Percentiles rank a stretch among this genome's conserved stretches.
These are phyloP conservation scores for Aleiodes testaceus DNA, from an alignment of 2,888 invertebrate species.

Conservation along the genomic window DNA sequence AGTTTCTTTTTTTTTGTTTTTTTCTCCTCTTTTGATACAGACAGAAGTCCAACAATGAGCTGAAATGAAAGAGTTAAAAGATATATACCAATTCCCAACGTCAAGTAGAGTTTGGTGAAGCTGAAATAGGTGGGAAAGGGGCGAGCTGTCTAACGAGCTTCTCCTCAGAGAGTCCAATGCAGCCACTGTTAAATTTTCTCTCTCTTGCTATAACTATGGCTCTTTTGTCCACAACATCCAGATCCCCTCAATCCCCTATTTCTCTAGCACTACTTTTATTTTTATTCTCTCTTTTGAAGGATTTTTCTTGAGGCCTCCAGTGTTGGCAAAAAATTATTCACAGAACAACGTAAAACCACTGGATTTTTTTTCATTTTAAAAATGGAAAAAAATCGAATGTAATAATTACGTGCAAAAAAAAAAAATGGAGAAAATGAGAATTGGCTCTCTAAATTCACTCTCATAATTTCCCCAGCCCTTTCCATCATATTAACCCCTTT, in stretches of 20 bases:
- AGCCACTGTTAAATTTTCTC: constrained; percentile 58
- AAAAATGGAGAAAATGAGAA: no score
- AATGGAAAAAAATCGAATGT: no score
- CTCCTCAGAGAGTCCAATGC: constrained; percentile 39
- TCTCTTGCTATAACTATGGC: constrained; percentile 43
- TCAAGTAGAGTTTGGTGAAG: constrained; percentile 39
- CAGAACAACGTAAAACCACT: no score
- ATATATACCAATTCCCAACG: constrained; percentile 27
- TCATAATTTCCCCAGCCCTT: neutral
- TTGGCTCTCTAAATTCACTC: neutral
- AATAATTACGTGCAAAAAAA: no score
- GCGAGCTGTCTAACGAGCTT: constrained; percentile 41
- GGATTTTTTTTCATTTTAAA: no score
- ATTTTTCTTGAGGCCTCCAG: neutral
- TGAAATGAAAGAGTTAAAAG: constrained; percentile 31
- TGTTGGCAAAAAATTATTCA: neutral
- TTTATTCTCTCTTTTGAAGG: neutral
- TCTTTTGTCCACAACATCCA: constrained; percentile 21
- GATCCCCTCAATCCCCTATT: neutral
- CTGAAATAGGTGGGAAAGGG: constrained; percentile 30
- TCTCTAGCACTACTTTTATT: neutral
- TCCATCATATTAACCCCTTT: constrained; percentile 11
- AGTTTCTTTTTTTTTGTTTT: neutral
- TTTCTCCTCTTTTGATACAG: no score
- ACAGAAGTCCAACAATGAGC: constrained; percentile 25